Evolutionary conservation across 1,140 invertebrate species (phyloP).

Genomic region (Euura saliciscinereae): DNA sequence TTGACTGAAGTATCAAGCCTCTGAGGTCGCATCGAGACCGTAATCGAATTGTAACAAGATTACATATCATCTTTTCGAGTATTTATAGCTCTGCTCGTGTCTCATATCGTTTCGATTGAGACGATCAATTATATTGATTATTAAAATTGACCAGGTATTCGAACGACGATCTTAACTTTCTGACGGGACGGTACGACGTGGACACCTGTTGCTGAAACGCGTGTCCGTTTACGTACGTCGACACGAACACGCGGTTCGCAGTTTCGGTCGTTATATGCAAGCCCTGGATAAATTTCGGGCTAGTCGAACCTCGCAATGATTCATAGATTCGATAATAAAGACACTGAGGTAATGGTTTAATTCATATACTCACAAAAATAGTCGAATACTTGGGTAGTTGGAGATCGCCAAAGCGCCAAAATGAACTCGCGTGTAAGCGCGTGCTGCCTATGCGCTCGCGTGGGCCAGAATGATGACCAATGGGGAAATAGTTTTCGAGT

Average conservation of each 20-base stretch:
- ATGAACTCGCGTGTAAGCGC: neutral
- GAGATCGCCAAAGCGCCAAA: neutral
- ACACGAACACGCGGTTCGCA: neutral
- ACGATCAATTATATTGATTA: too few species aligned
- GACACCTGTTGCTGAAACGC: constrained; percentile 4
- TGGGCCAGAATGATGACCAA: constrained; percentile 3
- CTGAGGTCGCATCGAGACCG: too few species aligned
- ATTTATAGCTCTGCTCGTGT: too few species aligned
- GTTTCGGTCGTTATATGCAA: neutral
- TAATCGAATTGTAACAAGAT: too few species aligned
- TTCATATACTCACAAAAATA: neutral
- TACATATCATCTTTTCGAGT: too few species aligned
- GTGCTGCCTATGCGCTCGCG: neutral
- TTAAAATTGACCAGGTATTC: neutral
- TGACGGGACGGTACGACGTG: neutral
- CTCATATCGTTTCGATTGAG: too few species aligned
- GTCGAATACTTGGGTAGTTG: neutral
- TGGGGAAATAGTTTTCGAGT: neutral
- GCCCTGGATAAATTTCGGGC: neutral
- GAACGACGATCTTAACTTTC: neutral
- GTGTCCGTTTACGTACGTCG: neutral
- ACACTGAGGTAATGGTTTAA: neutral
- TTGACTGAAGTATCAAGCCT: too few species aligned
- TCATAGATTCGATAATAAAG: too few species aligned
- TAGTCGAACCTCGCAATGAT: too few species aligned